Evolutionary conservation across 2,797 vertebrate species (phyloP).

Genomic region (Gastrophryne carolinensis): DNA sequence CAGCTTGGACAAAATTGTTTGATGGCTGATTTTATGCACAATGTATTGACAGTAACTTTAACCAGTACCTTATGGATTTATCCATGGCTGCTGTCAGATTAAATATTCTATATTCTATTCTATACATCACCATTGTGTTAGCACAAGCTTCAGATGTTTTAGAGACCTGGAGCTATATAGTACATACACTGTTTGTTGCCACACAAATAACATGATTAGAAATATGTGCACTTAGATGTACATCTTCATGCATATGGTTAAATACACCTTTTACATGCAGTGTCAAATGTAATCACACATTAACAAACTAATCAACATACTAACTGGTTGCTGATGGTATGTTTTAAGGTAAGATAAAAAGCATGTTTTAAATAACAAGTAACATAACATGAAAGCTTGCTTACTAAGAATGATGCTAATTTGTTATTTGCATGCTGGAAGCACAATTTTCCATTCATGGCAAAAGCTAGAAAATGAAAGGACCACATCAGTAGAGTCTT

Average conservation of each 20-base stretch:
- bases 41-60: constrained; percentile 48
- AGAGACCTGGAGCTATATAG: constrained; percentile 47
- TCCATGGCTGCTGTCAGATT: constrained; percentile 51
- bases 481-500: not conserved
- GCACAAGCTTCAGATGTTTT: constrained; percentile 41
- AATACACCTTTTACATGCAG: constrained; percentile 24
- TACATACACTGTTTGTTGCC: not conserved
- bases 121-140: constrained; percentile 49
- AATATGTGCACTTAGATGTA: not conserved
- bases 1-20: constrained; percentile 21
- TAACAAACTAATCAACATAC: constrained; percentile 42
- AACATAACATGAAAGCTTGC: constrained; percentile 24
- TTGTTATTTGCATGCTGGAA: constrained; percentile 25
- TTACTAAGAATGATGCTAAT: constrained; percentile 28
- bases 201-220: constrained; percentile 34
- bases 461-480: not conserved
- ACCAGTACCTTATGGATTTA: constrained; percentile 45
- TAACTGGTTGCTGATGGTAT: constrained; percentile 33
- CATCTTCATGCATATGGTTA: not conserved
- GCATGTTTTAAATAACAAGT: constrained; percentile 24
- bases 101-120: no score
- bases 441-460: not conserved
- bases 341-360: constrained; percentile 58
- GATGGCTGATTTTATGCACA: constrained; percentile 37
- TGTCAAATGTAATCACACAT: constrained; percentile 22